Evolutionary conservation across 2,113 vertebrate species (phyloP), one percentile per base, ranked within the genome.

Genomic region (Psittacula cyanocephala): DNA sequence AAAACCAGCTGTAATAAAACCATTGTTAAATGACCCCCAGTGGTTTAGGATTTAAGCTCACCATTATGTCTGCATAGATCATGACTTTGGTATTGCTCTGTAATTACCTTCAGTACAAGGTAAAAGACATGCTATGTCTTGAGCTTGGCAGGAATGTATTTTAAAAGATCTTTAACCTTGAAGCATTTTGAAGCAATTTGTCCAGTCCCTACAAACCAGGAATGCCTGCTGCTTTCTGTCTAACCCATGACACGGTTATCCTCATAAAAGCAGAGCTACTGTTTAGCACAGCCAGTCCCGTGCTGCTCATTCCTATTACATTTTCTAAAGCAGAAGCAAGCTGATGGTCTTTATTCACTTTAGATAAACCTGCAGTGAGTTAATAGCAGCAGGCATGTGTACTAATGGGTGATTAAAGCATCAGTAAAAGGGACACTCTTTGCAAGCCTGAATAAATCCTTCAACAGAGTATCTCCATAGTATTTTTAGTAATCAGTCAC

Each of bases 161-260:
- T 94, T 17, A 1, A 46, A 88, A 89, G 43, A 83, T 89, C 93
- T 87, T 97, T 97, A 91, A 91, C 95, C 87, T 86, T 90, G 88
- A 94, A 96, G 37, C 71, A 78, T 96, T 95, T 95, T 97, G 88
- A 80, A 97, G 77, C 74, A 81, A 91, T 95, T 97, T 94, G 27
- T 93, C 81, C 80, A 88, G 33, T 43, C 74, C 33, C 88, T 79
- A 47, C 95, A 97, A 95, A 87, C 76, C 46, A 67, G 77, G 93
- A 93, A 89, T 85, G 67, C 82, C 94, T 96, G 87, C 85, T 96
- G 95, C 76, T 97, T 96, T 96, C 65, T 83, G 8, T 88, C 91
- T 76, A 85, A 74, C 78, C 39, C 31, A 39, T 91, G 88, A 92
- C 93, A 63, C 55, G 83, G 72, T 95, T 96, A 53, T 94, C 96